Base-by-base conservation (phyloP, 2,113 vertebrate genomes). In the Nothoprocta perdicaria region DNA sequence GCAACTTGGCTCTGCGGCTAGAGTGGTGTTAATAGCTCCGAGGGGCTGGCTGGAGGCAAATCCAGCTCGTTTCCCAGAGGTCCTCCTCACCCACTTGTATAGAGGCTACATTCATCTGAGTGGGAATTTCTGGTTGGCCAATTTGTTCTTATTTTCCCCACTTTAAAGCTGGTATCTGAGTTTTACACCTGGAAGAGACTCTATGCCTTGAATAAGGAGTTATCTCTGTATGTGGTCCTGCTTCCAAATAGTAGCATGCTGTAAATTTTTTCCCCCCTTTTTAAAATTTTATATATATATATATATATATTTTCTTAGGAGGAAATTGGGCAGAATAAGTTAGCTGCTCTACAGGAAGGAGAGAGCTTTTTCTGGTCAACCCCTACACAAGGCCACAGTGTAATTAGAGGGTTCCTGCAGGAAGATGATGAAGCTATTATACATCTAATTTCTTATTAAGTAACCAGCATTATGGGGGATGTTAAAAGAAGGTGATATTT, bases 401-500 rank as follows among this genome's bases (percentile, higher is more conserved):
- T 67, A 85, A 93, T 94, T 40, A 83, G 27, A 82, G n/a, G 63
- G 27, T 33, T 84, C 43, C 41, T 87, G 41, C 16, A 13, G 13
- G 31, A 73, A 68, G 65, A 77, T 68, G 50, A 46, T 22, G 40
- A 16, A n/a, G 9, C 77, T 76, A 53, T 76, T 88, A 52, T 77
- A 53, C 45, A 68, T 23, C 41, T 82, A 38, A 80, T 65, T 87
- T 92, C 60, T 72, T 82, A 84, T 74, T 46, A 80, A 67, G 52
- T 55, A 84, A 86, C 65, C 43, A 41, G 19, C 7, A 67, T 80
- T 82, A 69, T 41, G 16, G 90, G 5, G 8, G 13, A n/a, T 86
- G 60, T 66, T 84, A 89, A 89, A 88, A 80, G 67, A 82, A 77
- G n/a, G 6, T 31, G 21, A 50, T 73, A 22, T 76, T 88, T 79